Evolutionary conservation across 2,888 invertebrate genomes (phyloP).

Genomic region (Epistrophe grossulariae): DNA sequence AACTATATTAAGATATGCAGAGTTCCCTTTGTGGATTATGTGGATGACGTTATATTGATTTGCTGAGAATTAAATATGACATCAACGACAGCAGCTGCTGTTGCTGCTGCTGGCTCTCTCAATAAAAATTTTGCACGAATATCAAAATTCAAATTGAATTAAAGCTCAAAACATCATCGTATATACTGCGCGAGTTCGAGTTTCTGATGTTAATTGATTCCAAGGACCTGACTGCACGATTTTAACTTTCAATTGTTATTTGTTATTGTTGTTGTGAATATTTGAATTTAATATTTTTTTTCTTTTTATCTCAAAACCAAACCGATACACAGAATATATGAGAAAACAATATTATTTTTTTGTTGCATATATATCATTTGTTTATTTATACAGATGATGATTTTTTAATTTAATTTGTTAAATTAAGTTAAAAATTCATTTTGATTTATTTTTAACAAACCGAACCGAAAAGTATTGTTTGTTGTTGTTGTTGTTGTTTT

Average conservation of each 20-base stretch:
- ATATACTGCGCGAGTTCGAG: neutral
- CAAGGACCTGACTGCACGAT: conserved; percentile 27
- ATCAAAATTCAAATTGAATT: conserved; percentile 24
- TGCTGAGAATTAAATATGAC: conserved; percentile 60
- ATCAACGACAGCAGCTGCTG: conserved; percentile 51
- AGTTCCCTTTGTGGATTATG: conserved; percentile 37
- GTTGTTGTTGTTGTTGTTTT: neutral
- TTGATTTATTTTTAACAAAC: conserved; percentile 14
- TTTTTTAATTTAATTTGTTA: conserved; percentile 12
- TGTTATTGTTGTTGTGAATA: neutral
- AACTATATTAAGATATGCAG: neutral
- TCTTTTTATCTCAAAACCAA: neutral
- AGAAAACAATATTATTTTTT: conserved; percentile 9
- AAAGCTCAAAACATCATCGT: conserved; percentile 12
- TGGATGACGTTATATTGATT: conserved; percentile 69
- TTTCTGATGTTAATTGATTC: conserved; percentile 35
- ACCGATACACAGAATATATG: conserved; percentile 15
- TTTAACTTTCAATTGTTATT: conserved; percentile 20
- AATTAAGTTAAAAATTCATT: neutral
- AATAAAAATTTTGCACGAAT: neutral
- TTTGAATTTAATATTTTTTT: neutral
- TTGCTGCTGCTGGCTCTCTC: conserved; percentile 28
- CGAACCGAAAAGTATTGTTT: conserved; percentile 19
- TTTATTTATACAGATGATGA: conserved; percentile 15
- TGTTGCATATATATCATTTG: conserved; percentile 15